phyloP scores from a whole-genome alignment of 2,113 vertebrate species.

The Dinomys branickii region DNA sequence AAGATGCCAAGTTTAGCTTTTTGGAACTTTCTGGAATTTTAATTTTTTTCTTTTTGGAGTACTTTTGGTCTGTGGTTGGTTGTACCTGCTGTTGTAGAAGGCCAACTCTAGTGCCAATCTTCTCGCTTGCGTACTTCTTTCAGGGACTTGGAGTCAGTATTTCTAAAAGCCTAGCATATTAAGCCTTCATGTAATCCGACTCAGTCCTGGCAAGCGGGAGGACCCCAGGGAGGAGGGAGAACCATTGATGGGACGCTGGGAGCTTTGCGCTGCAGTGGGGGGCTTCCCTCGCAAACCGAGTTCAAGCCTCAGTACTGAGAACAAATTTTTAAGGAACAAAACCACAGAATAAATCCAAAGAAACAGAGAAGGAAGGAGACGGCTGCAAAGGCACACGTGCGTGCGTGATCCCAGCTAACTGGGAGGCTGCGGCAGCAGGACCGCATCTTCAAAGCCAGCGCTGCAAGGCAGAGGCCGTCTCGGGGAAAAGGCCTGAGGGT shows the following conservation, averaged over 20 bases:
- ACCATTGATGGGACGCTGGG: background rate
- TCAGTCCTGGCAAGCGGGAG: background rate
- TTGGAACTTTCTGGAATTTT: background rate
- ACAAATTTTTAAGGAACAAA: background rate
- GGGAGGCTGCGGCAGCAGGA: background rate
- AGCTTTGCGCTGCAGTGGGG: background rate
- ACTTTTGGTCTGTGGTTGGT: background rate
- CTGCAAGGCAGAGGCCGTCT: background rate
- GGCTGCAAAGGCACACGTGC: background rate
- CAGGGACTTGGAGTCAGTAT: conserved; percentile 22
- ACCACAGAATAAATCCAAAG: background rate
- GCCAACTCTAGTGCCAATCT: background rate
- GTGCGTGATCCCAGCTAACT: background rate
- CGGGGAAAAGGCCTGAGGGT: background rate
- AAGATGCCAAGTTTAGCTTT: background rate
- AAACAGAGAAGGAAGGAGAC: background rate
- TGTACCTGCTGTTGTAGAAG: background rate
- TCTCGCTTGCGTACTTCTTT: background rate
- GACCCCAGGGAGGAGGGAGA: background rate
- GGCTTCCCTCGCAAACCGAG: background rate
- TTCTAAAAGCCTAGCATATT: background rate
- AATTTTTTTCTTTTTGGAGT: background rate
- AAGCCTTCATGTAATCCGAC: background rate
- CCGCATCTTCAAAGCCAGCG: background rate
- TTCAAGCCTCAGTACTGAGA: background rate